phyloP scores from a whole-genome alignment of 2,797 vertebrate genomes.

The Mormyrus proboscirostris region DNA sequence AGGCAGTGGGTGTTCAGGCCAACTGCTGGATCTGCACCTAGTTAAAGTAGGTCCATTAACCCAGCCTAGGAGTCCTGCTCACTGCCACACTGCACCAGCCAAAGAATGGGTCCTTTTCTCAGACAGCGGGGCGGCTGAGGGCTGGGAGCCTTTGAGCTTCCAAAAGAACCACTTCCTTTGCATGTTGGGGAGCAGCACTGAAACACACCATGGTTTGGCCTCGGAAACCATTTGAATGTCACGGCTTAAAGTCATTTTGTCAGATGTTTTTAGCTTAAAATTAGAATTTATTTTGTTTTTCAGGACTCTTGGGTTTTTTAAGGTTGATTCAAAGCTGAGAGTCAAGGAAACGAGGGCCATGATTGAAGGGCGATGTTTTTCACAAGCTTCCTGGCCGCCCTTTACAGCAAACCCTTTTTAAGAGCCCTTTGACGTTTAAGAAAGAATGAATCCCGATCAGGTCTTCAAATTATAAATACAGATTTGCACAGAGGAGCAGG shows the following conservation, averaged over 20 bases:
- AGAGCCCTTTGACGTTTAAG: neutral
- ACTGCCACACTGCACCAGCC: neutral
- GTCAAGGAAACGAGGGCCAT: neutral
- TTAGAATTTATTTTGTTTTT: neutral
- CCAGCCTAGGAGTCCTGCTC: neutral
- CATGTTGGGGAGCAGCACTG: conserved; percentile 69
- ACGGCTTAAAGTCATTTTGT: conserved; percentile 45
- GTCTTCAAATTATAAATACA: neutral
- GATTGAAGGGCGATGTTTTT: neutral
- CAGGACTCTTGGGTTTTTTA: neutral
- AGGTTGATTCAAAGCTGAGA: neutral
- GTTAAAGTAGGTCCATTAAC: neutral
- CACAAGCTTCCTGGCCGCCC: neutral
- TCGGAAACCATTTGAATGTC: conserved; percentile 50
- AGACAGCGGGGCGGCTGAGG: conserved; percentile 42
- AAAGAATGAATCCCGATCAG: neutral
- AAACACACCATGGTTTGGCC: conserved; percentile 56
- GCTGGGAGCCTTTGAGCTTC: conserved; percentile 31
- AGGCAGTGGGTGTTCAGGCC: neutral
- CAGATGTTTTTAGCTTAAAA: neutral
- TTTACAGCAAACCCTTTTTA: neutral
- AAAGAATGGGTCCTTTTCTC: neutral
- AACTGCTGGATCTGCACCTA: too few species aligned
- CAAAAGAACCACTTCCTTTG: conserved; percentile 58
- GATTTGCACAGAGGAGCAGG: neutral